These are phyloP conservation scores for Neopipo cinnamomea DNA, from an alignment of 2,113 vertebrate genomes.

Conservation along the genomic window DNA sequence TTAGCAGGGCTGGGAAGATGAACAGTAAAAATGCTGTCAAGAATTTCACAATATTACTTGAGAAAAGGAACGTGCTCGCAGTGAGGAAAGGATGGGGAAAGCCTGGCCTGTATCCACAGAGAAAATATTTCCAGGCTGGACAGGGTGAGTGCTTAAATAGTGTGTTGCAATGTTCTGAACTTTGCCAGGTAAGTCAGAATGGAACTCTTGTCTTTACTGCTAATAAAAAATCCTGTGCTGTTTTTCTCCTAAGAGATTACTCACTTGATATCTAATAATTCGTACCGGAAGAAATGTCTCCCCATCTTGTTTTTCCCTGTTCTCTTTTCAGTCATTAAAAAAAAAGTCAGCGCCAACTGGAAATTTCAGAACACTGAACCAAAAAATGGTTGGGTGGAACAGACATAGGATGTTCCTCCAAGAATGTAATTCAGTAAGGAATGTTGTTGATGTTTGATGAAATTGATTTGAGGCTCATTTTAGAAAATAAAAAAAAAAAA, in stretches of 20 bases:
- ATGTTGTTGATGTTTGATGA: neutral
- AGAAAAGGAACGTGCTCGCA: neutral
- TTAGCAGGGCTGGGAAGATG: neutral
- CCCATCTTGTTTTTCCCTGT: neutral
- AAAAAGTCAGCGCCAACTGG: neutral
- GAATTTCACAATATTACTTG: neutral
- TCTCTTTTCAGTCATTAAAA: neutral
- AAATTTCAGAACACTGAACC: neutral
- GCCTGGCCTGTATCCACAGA: slow-evolving; percentile 14
- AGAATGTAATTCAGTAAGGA: neutral
- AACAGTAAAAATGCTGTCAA: neutral
- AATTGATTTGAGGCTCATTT: neutral
- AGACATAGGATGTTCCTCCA: neutral
- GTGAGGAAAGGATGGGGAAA: neutral
- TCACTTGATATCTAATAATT: neutral
- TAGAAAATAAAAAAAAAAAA: neutral
- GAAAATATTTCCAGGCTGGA: slow-evolving; percentile 6
- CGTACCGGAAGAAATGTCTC: neutral
- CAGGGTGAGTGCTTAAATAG: neutral
- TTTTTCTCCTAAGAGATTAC: neutral
- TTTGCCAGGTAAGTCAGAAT: slow-evolving; percentile 26
- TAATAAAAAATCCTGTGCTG: neutral
- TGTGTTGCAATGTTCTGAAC: neutral
- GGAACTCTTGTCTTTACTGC: neutral
- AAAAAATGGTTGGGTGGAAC: neutral